These are phyloP conservation scores for Triplophysa rosa DNA, from an alignment of 2,113 vertebrate genomes.

Conservation along the genomic window DNA sequence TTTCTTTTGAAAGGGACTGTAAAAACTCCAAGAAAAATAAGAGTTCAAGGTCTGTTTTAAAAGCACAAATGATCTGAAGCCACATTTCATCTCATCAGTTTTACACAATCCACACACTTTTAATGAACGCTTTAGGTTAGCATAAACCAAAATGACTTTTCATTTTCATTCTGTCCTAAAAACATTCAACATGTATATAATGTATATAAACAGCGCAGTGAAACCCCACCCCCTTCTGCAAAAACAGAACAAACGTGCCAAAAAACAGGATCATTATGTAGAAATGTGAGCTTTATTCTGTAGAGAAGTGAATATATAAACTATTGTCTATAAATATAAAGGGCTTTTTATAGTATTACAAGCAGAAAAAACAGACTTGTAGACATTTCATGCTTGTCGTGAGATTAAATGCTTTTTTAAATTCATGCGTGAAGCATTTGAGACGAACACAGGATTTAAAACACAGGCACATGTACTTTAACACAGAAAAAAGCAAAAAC, in stretches of 20 bases:
- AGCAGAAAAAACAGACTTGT: slow-evolving; percentile 76
- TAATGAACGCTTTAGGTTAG: no score
- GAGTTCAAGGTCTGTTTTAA: not conserved
- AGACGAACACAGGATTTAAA: slow-evolving; percentile 42
- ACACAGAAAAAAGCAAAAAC: slow-evolving; percentile 2
- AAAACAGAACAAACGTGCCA: not conserved
- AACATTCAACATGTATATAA: no score
- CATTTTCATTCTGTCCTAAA: no score
- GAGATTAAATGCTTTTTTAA: slow-evolving; percentile 63
- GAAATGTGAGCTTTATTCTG: slow-evolving; percentile 89
- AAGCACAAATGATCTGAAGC: not conserved
- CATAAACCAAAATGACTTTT: no score
- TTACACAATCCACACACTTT: not conserved
- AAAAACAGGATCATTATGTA: slow-evolving; percentile 67
- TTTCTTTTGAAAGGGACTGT: not conserved
- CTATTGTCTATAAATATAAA: slow-evolving; percentile 96
- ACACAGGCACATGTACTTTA: not conserved
- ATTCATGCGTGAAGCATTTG: slow-evolving; percentile 70
- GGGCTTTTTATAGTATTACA: slow-evolving; percentile 85
- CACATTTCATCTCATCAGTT: not conserved
- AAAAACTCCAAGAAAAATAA: not conserved
- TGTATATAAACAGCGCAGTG: no score
- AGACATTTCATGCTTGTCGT: not conserved
- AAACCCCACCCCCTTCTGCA: not conserved
- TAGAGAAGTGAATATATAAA: slow-evolving; percentile 89